Evolutionary conservation across 2,888 invertebrate genomes (phyloP), one percentile per base, ranked within the genome.

Genomic region (Xylota sylvarum): DNA sequence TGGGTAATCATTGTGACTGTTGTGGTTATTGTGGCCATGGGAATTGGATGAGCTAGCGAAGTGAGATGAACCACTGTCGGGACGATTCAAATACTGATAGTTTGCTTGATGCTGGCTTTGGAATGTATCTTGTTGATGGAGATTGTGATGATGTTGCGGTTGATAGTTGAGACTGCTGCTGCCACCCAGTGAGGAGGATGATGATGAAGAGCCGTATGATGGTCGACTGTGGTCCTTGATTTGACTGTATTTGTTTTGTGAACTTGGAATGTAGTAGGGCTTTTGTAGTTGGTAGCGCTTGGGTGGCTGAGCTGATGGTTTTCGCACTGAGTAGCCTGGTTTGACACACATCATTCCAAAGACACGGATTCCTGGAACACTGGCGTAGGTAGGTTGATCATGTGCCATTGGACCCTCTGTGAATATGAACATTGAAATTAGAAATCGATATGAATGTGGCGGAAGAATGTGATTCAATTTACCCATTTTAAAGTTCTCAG

Each of bases 281-380:
- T 92, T 92, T 74, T 92, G 92, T 19, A 92, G 88, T 73, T 92
- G 92, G 83, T 92, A 92, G 19, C 92, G 91, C 73, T 92, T 92
- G 4, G 92, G 92, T 19, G 92, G 92, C 81, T 92, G 92, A 30
- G 88, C 89, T 12, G 92, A 92, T 23, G 92, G 92, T 17, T 91
- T 92, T 77, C 92, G 90, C 19, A 92, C 89, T n/a, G 91, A 90
- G 89, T 90, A 93, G 14, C 92, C 92, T 0, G 94, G 94, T 82
- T 94, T 93, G 0, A 97, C 96, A 91, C 98, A 98, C 95, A 98
- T 97, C 98, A 98, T 98, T 55, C 98, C 98, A 90, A 97, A 98
- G 0, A 98, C 98, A 88, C 97, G 94, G 88, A 98, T 98, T 1
- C 98, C 98, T 3, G 98, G 98, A 9, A 98, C 97, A 89, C 97